A percentile compares a stretch with the other conserved stretches of the same genome.
Evolutionary conservation across 2,888 invertebrate species (phyloP).

Genomic region (Parnassius glacialis): DNA sequence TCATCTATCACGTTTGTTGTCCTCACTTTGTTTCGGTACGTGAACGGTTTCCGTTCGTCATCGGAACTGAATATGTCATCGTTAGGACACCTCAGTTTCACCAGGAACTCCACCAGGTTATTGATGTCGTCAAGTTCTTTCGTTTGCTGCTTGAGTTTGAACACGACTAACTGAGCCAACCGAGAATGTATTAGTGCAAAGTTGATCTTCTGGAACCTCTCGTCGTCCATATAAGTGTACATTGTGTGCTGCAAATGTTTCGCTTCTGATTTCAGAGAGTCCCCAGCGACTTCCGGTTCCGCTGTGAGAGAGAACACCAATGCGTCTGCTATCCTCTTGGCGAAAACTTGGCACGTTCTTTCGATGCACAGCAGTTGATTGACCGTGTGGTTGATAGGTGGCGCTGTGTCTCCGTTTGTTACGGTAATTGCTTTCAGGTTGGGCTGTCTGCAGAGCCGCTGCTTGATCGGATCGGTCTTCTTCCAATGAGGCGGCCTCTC

Average conservation of each 20-base stretch:
- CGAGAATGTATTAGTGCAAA: constrained; percentile 85
- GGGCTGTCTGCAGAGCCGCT: constrained; percentile 60
- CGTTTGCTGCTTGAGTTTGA: constrained; percentile 76
- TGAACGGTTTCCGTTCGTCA: constrained; percentile 64
- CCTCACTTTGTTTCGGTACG: constrained; percentile 53
- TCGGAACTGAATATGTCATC: constrained; percentile 82
- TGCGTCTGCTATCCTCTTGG: constrained; percentile 84
- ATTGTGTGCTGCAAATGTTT: constrained; percentile 86
- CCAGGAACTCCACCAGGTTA: constrained; percentile 57
- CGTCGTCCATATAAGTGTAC: constrained; percentile 85
- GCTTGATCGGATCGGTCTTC: constrained; percentile 60
- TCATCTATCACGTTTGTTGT: constrained; percentile 55
- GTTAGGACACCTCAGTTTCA: constrained; percentile 65
- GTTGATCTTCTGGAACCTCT: constrained; percentile 82
- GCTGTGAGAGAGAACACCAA: constrained; percentile 80
- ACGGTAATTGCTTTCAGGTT: constrained; percentile 39
- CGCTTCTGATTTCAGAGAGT: constrained; percentile 83
- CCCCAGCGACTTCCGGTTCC: constrained; percentile 77
- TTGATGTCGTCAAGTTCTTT: constrained; percentile 66
- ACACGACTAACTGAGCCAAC: constrained; percentile 82
- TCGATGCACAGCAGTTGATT: constrained; percentile 70
- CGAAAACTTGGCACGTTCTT: constrained; percentile 82
- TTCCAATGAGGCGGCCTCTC: constrained; percentile 58
- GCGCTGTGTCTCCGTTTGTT: constrained; percentile 51
- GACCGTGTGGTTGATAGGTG: constrained; percentile 58